A percentile compares a stretch with the other conserved stretches of the same genome.
Conservation (phyloP, 2,888 invertebrate species). For the Apamea anceps region DNA sequence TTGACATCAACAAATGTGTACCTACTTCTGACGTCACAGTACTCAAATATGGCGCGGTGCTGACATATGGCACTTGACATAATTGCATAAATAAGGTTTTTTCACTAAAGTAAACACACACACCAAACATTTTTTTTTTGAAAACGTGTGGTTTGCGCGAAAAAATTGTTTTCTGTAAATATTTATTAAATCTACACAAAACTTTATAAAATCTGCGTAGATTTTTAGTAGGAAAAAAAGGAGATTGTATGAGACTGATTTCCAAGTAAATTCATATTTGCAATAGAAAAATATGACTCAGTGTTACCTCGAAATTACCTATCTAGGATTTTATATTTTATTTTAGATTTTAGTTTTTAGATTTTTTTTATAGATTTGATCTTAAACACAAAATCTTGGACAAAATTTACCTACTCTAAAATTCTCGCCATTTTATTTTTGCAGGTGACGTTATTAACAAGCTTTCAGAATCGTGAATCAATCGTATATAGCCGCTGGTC, state of each 20-base stretch:
- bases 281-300: conserved; percentile 1
- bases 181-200: conserved; percentile 27
- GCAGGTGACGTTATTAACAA: not conserved
- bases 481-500: not conserved
- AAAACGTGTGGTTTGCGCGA: not conserved
- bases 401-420: not conserved
- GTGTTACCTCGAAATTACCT: not conserved
- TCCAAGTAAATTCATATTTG: not conserved
- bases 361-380: not conserved
- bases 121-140: not conserved
- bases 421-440: not conserved
- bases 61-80: conserved; percentile 37
- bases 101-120: conserved; percentile 16
- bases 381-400: not conserved
- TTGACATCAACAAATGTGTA: conserved; percentile 44
- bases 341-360: no score
- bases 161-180: conserved; percentile 32
- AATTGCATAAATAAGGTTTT: conserved; percentile 34
- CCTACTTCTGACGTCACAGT: conserved; percentile 31
- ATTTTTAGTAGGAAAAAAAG: not conserved
- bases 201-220: not conserved
- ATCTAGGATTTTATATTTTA: no score
- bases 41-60: conserved; percentile 43
- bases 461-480: conserved; percentile 15
- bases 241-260: not conserved